Evolutionary conservation across 2,113 vertebrate species (phyloP), one percentile per base, ranked within the genome.

Genomic region (Perccottus glenii): DNA sequence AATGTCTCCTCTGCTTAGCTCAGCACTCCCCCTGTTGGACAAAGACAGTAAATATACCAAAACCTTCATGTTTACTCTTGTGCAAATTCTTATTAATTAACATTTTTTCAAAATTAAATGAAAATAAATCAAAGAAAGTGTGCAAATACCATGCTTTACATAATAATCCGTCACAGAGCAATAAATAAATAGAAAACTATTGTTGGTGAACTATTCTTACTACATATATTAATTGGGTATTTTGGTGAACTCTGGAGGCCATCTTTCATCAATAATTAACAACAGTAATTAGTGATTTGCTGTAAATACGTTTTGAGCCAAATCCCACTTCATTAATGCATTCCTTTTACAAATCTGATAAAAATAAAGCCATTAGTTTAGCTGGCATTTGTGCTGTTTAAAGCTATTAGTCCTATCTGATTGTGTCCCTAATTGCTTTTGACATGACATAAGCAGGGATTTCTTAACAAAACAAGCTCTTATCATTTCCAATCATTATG

Each of bases 401-500:
- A 43, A 64, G 12, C 38, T 49, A 14, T 49, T 12, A 14, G 6
- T 43, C 44, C 70, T 51, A 71, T 79, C 50, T 59, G 32, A 27
- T 4, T 32, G 8, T 10, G 7, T 12, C 33, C 12, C 3, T 49
- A 15, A 33, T 48, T 4, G 0, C 52, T n/a, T 55, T 12, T n/a
- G n/a, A n/a, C 10, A 56, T 80, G 11, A 65, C 55, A 38, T 53
- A 16, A 76, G 12, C 12, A 4, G 42, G 15, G 67, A 67, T 60
- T 70, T 80, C 3, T 63, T 44, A 53, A 63, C 43, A n/a, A 10
- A 12, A 55, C n/a, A 67, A 38, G 58, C 27, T 27, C 50, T 49
- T 72, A 61, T 65, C 1, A 27, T 77, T 81, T 81, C 64, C 59
- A 6, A 33, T 60, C 64, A 55, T 72, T 76, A 36, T 60, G 65